phyloP scores from a whole-genome alignment of 1,140 invertebrate genomes.

The Dendrolimus punctatus region DNA sequence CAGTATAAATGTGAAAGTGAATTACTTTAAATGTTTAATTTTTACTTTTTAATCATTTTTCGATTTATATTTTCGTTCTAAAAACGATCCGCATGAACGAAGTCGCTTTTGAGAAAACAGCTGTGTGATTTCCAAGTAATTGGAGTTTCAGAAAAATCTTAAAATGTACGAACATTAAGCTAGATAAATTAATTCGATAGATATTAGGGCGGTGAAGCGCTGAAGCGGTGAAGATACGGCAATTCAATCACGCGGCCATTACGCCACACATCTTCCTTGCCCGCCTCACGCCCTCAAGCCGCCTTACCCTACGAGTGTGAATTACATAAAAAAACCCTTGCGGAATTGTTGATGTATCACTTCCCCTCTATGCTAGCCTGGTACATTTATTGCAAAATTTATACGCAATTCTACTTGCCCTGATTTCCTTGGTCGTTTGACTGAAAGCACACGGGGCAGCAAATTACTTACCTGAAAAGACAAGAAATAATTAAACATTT shows the following conservation, averaged over 20 bases:
- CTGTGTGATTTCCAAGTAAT: no score
- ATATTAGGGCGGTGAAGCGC: constrained; percentile 39
- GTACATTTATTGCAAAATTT: constrained; percentile 50
- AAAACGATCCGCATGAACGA: no score
- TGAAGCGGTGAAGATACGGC: constrained; percentile 44
- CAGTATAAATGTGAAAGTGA: no score
- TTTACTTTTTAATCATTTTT: no score
- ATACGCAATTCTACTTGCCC: not conserved
- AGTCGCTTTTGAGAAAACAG: no score
- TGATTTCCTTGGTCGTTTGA: not conserved
- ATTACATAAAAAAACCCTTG: constrained; percentile 15
- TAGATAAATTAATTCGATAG: constrained; percentile 40
- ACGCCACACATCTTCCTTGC: constrained; percentile 29
- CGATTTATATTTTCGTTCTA: no score
- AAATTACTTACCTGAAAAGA: constrained; percentile 36
- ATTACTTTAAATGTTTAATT: no score
- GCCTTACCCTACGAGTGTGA: constrained; percentile 13
- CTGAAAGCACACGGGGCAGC: not conserved
- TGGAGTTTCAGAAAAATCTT: no score
- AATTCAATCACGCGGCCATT: constrained; percentile 55
- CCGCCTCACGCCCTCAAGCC: constrained; percentile 15
- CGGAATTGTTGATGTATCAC: constrained; percentile 38
- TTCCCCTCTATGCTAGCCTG: constrained; percentile 33
- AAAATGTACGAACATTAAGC: constrained; percentile 3
- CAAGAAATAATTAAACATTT: constrained; percentile 8